These are phyloP conservation scores for Triplophysa tibetana DNA, from an alignment of 2,113 vertebrate species.

Conservation along the genomic window DNA sequence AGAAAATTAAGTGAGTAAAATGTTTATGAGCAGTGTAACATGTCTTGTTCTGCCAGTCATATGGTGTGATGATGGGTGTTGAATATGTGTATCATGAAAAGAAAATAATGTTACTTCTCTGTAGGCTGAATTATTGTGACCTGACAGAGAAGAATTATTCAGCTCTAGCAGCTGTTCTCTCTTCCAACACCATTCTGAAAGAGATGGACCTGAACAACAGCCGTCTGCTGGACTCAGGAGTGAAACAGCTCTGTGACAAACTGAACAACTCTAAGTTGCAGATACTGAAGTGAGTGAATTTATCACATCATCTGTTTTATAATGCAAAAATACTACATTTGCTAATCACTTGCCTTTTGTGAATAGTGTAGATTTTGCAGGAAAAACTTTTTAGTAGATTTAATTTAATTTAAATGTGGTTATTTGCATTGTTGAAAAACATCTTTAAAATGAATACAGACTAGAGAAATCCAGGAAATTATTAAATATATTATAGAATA, in stretches of 20 bases:
- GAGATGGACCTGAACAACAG: background rate
- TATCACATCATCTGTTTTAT: background rate
- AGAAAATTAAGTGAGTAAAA: background rate
- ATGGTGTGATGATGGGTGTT: background rate
- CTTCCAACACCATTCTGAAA: background rate
- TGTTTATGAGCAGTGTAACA: background rate
- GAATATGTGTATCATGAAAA: conserved; percentile 13
- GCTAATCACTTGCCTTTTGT: too few species aligned
- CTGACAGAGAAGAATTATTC: background rate
- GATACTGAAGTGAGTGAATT: conserved; percentile 7
- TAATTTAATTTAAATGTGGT: too few species aligned
- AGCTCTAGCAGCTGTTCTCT: background rate
- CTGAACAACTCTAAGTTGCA: background rate
- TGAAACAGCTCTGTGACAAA: background rate
- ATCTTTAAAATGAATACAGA: too few species aligned
- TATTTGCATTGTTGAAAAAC: too few species aligned
- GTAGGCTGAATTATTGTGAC: conserved; percentile 1
- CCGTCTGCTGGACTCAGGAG: background rate
- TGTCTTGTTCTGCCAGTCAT: background rate
- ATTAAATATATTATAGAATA: too few species aligned
- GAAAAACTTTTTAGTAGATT: too few species aligned
- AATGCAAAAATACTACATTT: too few species aligned
- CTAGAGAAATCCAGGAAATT: too few species aligned
- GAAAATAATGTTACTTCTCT: background rate
- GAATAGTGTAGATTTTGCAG: too few species aligned